A percentile compares a stretch with the other conserved stretches of the same genome.
Evolutionary conservation across 2,888 invertebrate genomes (phyloP).

Genomic region (Polydrusus cervinus): DNA sequence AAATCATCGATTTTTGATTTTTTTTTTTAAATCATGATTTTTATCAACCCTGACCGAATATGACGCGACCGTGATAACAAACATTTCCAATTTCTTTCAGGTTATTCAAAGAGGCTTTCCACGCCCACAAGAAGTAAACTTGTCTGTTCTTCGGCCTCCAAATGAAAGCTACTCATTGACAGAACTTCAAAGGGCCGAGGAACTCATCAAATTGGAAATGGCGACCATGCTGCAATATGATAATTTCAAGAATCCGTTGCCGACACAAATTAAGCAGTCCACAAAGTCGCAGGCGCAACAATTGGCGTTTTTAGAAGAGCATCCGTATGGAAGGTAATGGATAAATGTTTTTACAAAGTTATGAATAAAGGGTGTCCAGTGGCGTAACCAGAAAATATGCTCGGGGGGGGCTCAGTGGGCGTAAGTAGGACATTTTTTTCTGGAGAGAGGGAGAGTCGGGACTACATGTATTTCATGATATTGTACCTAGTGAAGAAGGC

Average conservation of each 20-base stretch:
- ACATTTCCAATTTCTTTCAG: constrained; percentile 11
- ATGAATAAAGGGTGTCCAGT: no score
- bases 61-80: no score
- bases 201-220: constrained; percentile 97
- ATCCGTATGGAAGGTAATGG: constrained; percentile 81
- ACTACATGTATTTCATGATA: no score
- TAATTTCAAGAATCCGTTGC: constrained; percentile 84
- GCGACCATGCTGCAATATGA: constrained; percentile 95
- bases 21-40: no score
- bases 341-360: not conserved
- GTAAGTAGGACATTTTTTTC: no score
- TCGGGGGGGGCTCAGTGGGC: no score
- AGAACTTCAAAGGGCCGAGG: constrained; percentile 95
- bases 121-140: constrained; percentile 90
- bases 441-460: no score
- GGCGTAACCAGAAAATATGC: no score
- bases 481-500: no score
- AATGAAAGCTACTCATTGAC: constrained; percentile 85
- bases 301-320: constrained; percentile 87
- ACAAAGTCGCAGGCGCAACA: constrained; percentile 80
- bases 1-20: no score
- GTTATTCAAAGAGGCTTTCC: constrained; percentile 90
- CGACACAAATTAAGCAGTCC: constrained; percentile 72
- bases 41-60: no score
- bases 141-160: constrained; percentile 84